Base-by-base conservation (phyloP, 2,113 vertebrate genomes). In the Hypocryptadius cinnamomeus region DNA sequence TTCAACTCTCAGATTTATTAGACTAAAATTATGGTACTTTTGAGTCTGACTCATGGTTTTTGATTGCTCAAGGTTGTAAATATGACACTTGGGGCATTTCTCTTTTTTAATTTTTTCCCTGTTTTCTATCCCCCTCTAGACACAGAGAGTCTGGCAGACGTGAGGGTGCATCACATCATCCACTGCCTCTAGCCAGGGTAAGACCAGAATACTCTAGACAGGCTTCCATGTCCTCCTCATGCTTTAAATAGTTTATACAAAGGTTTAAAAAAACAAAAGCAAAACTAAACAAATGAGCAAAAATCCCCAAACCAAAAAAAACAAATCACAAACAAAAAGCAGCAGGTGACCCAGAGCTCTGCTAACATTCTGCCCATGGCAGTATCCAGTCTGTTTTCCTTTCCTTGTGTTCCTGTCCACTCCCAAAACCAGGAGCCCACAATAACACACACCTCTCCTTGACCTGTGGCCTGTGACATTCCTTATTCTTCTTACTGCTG, bases 341-440 rank as follows among this genome's bases (percentile, higher is more conserved):
- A 28, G 6, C 3, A 13, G 5, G 37, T 1, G 25, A 24, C 23
- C 17, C 16, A 14, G 31, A 21, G 39, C 39, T 31, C 66, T 71
- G 37, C 42, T 11, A 23, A 8, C 0, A 0, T 21, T 9, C 27
- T 57, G 23, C 42, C 44, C 33, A 4, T 25, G 2, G 18, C 48
- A 74, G 40, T 17, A 15, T 11, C 68, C 42, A 16, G 18, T 48
- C 33, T 69, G 18, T 68, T 37, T 65, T 48, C 27, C 35, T 42
- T 23, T 45, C 22, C 51, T 60, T 3, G 6, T 45, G 13, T 4
- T 70, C 63, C 39, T 37, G 31, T 31, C 30, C 28, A n/a, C 11
- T 24, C 35, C 45, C 54, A 30, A 33, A 69, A 8, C 4, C 64
- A 23, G 2, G 31, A 35, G 27, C 51, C n/a, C 59, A 4, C 6